Evolutionary conservation across 2,888 invertebrate genomes (phyloP), one percentile per base, ranked within the genome.

Genomic region (Metallyticus violacea): DNA sequence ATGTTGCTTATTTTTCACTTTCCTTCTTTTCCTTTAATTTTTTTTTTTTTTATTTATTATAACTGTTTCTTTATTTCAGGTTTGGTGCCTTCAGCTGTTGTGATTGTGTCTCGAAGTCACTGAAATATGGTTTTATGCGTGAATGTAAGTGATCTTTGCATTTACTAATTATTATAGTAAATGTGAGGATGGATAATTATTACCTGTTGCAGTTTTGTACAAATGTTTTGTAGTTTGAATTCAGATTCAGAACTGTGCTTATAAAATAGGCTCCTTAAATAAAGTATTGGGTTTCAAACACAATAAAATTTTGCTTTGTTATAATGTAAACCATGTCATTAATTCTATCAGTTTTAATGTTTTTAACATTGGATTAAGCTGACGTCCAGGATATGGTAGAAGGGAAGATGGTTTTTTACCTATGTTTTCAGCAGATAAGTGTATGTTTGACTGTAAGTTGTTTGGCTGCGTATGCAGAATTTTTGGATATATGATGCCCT

Each of bases 21-120:
- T 62, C 15, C 40, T 9, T 15, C 15, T 22, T 15, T 4, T 62
- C 1, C 3, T 62, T 62, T 62, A 62, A 62, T 62, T 62, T 62
- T 62, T 9, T 62, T 9, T 40, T 40, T 15, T 22, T 62, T 62
- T 62, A 15, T 29, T 29, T 29, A n/a, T n/a, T n/a, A n/a, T n/a
- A n/a, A n/a, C n/a, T n/a, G n/a, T n/a, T n/a, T 27, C 87, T 89
- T 90, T 90, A 89, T 87, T 94, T 93, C 93, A 95, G 97, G 97
- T 90, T 92, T 97, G 90, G 97, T 97, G 83, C 97, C 97, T 29
- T 96, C 97, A 77, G 97, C 97, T 85, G 97, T 97, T 77, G 93
- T 97, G 84, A 96, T 97, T 90, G 95, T 97, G 79, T 95, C 96
- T 2, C 86, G 88, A 76, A 9, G 22, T 26, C 77, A 81, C 22